Evolutionary conservation across 2,113 vertebrate species (phyloP).

Genomic region (Triplophysa siluroides): DNA sequence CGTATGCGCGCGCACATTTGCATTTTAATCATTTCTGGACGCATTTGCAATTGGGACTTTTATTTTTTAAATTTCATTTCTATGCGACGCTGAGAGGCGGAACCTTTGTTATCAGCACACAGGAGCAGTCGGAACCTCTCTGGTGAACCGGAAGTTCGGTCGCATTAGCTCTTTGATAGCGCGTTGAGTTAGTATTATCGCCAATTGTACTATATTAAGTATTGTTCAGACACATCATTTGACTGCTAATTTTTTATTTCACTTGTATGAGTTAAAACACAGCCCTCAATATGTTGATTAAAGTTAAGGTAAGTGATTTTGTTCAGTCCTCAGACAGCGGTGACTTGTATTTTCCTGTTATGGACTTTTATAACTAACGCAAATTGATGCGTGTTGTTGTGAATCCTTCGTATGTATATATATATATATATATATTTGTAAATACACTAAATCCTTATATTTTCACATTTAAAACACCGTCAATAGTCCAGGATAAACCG

Average conservation of each 20-base stretch:
- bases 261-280: slow-evolving; percentile 3
- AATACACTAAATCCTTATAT: no score
- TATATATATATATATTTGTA: no score
- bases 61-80: neutral
- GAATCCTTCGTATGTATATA: no score
- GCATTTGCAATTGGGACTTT: neutral
- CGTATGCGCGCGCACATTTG: no score
- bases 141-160: neutral
- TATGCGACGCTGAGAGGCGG: neutral
- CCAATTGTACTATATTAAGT: neutral
- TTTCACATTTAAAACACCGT: no score
- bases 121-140: neutral
- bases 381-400: no score
- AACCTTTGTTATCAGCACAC: neutral
- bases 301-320: slow-evolving; percentile 73
- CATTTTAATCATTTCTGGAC: no score
- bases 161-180: neutral
- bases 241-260: neutral
- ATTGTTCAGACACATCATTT: neutral
- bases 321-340: neutral
- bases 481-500: no score
- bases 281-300: slow-evolving; percentile 73
- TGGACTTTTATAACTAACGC: no score
- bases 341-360: neutral
- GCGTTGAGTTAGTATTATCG: neutral